phyloP scores from a whole-genome alignment of 2,888 invertebrate genomes.

The Oscheius sp. region DNA sequence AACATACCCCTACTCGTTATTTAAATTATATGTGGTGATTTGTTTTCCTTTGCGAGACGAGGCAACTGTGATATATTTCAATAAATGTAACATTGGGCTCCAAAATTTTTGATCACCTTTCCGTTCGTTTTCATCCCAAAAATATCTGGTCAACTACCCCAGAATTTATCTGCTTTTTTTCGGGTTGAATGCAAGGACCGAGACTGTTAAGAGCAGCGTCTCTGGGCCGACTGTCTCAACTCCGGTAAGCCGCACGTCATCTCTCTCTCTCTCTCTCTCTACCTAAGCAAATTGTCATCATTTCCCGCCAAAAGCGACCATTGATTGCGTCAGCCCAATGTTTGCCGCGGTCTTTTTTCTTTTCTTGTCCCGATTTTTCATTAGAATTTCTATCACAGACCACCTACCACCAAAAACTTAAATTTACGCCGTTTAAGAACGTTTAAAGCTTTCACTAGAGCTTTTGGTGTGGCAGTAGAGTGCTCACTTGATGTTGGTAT shows the following conservation, averaged over 20 bases:
- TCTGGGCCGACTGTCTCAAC: too few relatives aligned
- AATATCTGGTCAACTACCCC: conserved; percentile 8
- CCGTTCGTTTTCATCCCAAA: not conserved
- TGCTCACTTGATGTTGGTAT: too few relatives aligned
- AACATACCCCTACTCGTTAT: conserved; percentile 11
- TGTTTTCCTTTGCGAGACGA: conserved; percentile 18
- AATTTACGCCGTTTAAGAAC: too few relatives aligned
- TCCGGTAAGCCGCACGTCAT: too few relatives aligned
- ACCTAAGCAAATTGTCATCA: too few relatives aligned
- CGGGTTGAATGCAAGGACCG: too few relatives aligned
- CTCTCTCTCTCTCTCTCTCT: too few relatives aligned
- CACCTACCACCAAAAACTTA: not conserved
- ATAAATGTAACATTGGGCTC: conserved; percentile 13
- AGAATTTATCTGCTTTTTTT: not conserved
- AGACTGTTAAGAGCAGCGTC: too few relatives aligned
- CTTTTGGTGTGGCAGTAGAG: too few relatives aligned
- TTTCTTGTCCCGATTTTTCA: not conserved
- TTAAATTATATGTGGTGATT: conserved; percentile 18
- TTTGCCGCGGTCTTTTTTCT: not conserved
- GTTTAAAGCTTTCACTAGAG: too few relatives aligned
- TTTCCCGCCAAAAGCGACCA: too few relatives aligned
- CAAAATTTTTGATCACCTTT: not conserved
- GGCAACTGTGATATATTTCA: conserved; percentile 25
- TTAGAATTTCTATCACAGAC: not conserved
- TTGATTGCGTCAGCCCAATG: not conserved